These are phyloP conservation scores for Ochotona curzoniae DNA, from an alignment of 2,113 vertebrate genomes.

Conservation along the genomic window DNA sequence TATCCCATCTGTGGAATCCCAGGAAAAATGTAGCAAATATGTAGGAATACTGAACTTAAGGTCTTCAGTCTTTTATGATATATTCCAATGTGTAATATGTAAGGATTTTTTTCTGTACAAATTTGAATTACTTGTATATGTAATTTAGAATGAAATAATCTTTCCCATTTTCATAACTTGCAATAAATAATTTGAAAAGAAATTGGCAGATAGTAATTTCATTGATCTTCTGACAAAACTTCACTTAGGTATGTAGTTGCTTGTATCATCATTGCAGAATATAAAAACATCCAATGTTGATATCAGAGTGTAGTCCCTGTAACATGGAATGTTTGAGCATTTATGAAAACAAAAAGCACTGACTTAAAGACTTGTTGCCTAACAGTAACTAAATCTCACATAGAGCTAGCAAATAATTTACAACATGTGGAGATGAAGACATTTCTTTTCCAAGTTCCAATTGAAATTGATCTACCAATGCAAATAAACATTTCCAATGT, in stretches of 20 bases:
- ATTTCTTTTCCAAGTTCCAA: neutral
- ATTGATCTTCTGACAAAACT: conserved; percentile 46
- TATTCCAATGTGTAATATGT: neutral
- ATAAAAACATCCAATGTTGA: neutral
- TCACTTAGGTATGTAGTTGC: conserved; percentile 48
- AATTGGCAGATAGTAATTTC: conserved; percentile 23
- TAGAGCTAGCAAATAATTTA: neutral
- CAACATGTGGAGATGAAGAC: neutral
- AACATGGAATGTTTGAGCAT: neutral
- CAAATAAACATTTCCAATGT: neutral
- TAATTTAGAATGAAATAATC: conserved; percentile 51
- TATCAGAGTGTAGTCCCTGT: neutral
- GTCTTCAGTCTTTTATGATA: conserved; percentile 21
- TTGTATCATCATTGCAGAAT: neutral
- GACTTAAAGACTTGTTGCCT: neutral
- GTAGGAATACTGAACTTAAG: neutral
- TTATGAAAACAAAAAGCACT: neutral
- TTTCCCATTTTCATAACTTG: conserved; percentile 60
- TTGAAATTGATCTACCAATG: neutral
- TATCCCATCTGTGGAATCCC: neutral
- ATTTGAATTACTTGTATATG: neutral
- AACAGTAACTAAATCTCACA: neutral
- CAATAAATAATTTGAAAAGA: conserved; percentile 52
- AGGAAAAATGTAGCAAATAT: neutral
- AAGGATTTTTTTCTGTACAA: conserved; percentile 22